Base-by-base conservation (phyloP, 2,113 vertebrate species). In the Bubo scandiacus region DNA sequence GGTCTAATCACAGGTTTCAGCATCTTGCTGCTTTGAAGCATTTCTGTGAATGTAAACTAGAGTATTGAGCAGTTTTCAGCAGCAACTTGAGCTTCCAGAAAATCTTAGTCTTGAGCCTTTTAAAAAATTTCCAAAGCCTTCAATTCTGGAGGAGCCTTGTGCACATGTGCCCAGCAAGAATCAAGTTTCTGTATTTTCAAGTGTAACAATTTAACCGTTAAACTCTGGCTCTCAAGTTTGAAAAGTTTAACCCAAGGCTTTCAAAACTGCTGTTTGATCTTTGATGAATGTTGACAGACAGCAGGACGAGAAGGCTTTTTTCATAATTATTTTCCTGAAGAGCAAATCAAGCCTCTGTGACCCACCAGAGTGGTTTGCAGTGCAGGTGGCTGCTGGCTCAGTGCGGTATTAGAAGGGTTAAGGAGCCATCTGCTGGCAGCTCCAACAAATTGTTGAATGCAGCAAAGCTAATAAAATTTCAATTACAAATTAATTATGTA, bases 351-450 rank as follows among this genome's bases (percentile, higher is more conserved):
- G 21, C 34, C 47, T 58, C 14, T 0, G 3, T 22, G 10, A 62
- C 23, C 54, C 65, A 36, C 7, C 16, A 5, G 21, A 38, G 15
- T 2, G 2, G 29, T 55, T 68, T 25, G 6, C 58, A 22, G 51
- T 5, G 4, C 52, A 26, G 26, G 23, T 32, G 4, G 27, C 47
- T 25, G 36, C 25, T 65, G 59, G 42, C 80, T 47, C 45, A 4
- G 32, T 58, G 77, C 8, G 87, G 94, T 74, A 97, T 98, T 88
- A 95, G 90, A 93, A 81, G 98, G 94, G 80, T 97, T 96, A 95
- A 98, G 97, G 98, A 94, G 98, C 98, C 98, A 98, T 97, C 98
- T 98, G 83, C 97, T 98, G 98, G 97, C 92, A n/a, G 61, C 29
- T 52, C 26, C 5, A 4, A 85, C 67, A 90, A 97, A 97, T 47